Percentiles rank a stretch among this genome's conserved stretches.
Conservation (phyloP, 2,113 vertebrate species). For the Malaclemys terrapin region DNA sequence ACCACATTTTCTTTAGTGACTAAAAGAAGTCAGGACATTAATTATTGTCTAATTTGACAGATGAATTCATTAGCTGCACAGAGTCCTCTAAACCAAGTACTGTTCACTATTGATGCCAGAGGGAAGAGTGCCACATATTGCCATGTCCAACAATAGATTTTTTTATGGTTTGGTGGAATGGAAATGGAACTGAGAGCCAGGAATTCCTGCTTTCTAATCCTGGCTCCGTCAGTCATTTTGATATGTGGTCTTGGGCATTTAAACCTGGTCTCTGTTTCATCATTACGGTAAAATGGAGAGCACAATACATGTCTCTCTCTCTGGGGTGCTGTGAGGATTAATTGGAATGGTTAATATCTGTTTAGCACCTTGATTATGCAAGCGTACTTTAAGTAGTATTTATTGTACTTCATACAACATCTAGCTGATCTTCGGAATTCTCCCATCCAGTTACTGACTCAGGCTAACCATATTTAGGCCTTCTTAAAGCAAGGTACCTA, state of each 20-base stretch:
- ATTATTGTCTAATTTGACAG: neutral
- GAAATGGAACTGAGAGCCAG: neutral
- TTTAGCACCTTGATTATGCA: neutral
- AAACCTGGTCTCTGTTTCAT: accelerated
- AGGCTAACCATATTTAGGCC: neutral
- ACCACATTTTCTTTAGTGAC: neutral
- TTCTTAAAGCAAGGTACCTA: neutral
- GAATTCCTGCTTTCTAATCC: neutral
- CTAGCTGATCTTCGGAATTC: neutral
- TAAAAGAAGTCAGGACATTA: neutral
- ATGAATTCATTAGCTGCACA: accelerated
- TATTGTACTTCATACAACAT: neutral
- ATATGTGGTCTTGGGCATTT: neutral
- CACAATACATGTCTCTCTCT: neutral
- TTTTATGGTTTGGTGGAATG: neutral
- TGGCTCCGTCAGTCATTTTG: neutral
- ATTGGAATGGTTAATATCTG: neutral
- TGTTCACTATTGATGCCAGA: neutral
- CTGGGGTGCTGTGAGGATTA: neutral
- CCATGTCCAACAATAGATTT: neutral
- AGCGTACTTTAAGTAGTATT: neutral
- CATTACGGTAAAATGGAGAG: neutral
- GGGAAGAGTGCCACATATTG: neutral
- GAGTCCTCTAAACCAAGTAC: neutral
- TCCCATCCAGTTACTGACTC: neutral